phyloP scores from a whole-genome alignment of 2,888 invertebrate genomes.

The Neoascia interrupta region DNA sequence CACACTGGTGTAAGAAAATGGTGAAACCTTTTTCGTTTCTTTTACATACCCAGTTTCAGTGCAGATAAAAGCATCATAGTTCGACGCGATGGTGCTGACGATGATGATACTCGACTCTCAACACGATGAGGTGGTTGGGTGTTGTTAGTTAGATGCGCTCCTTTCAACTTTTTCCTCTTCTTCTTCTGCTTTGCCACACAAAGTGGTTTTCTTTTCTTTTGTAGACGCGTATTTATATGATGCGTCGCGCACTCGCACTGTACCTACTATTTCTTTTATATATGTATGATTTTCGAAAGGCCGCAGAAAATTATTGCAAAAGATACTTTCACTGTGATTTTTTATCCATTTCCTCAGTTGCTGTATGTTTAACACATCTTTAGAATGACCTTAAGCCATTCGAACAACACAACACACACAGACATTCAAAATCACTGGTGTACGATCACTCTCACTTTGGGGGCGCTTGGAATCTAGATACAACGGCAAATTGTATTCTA shows the following conservation, averaged over 20 bases:
- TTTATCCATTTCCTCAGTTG: slow-evolving; percentile 59
- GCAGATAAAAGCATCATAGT: slow-evolving; percentile 79
- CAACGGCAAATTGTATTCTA: not conserved
- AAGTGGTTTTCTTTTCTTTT: slow-evolving; percentile 32
- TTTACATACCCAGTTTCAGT: slow-evolving; percentile 78
- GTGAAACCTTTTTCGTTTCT: slow-evolving; percentile 38
- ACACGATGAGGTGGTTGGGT: slow-evolving; percentile 29
- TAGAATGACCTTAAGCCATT: slow-evolving; percentile 57
- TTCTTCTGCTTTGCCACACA: slow-evolving; percentile 11
- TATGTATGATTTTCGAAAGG: slow-evolving; percentile 37
- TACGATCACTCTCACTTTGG: slow-evolving; percentile 43
- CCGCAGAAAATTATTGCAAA: slow-evolving; percentile 36
- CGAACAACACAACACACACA: slow-evolving; percentile 24
- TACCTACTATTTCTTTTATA: too few relatives aligned
- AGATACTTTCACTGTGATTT: slow-evolving; percentile 63
- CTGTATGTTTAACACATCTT: slow-evolving; percentile 64
- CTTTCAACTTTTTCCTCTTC: slow-evolving; percentile 40
- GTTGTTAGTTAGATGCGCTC: slow-evolving; percentile 70
- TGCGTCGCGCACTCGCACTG: too few relatives aligned
- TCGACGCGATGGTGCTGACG: slow-evolving; percentile 61
- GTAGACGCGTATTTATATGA: too few relatives aligned
- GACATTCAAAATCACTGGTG: not conserved
- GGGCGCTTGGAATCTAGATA: slow-evolving; percentile 33
- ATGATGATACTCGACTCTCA: slow-evolving; percentile 32
- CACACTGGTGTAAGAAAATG: slow-evolving; percentile 26